Conservation (phyloP, 2,888 invertebrate species). For the Archips xylosteana region DNA sequence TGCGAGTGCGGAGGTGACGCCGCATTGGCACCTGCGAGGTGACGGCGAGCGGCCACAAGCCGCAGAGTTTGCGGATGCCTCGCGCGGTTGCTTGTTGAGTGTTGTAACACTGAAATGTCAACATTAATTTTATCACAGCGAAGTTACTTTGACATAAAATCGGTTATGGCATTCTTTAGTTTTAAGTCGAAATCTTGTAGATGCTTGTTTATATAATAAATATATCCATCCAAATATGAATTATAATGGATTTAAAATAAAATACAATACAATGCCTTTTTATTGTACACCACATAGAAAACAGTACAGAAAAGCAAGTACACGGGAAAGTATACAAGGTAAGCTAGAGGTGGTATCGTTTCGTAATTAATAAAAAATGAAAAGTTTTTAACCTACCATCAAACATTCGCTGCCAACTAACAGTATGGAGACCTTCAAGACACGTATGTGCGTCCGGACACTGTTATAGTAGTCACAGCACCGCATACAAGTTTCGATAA, state of each 20-base stretch:
- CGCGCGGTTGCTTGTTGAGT: slow-evolving; percentile 11
- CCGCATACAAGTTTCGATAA: background rate
- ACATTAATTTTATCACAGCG: background rate
- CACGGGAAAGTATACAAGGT: too few species aligned
- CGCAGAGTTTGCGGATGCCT: slow-evolving; percentile 24
- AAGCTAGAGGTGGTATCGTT: too few species aligned
- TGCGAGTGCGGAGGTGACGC: slow-evolving; percentile 1
- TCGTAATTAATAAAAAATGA: too few species aligned
- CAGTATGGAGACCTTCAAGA: background rate
- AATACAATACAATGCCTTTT: too few species aligned
- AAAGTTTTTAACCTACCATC: background rate
- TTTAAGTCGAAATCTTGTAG: background rate
- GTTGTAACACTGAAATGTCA: slow-evolving; percentile 1
- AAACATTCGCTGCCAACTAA: background rate
- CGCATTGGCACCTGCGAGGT: slow-evolving; percentile 3
- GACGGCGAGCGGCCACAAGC: slow-evolving; percentile 20
- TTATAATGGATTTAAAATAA: too few species aligned
- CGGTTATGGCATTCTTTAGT: background rate
- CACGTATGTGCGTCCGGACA: too few species aligned
- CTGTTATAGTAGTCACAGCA: background rate
- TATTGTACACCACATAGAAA: too few species aligned
- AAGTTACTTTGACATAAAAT: background rate
- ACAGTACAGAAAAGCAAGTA: too few species aligned
- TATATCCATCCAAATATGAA: too few species aligned
- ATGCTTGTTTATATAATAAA: too few species aligned